Conservation (phyloP, 2,888 invertebrate genomes). For the Noctua comes region DNA sequence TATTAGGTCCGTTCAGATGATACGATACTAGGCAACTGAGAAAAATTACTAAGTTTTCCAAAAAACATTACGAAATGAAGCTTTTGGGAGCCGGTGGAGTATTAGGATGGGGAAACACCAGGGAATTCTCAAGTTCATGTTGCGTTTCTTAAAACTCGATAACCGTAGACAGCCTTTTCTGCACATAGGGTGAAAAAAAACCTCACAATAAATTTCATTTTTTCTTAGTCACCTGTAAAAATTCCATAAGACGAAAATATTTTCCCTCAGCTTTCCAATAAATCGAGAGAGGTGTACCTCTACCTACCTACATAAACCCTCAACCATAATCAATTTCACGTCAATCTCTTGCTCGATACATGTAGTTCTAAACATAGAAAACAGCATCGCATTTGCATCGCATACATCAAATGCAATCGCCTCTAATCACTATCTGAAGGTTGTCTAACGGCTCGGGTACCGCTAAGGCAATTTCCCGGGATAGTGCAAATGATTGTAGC, state of each 20-base stretch:
- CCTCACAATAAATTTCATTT: not conserved
- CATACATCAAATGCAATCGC: slow-evolving; percentile 62
- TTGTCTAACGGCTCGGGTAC: slow-evolving; percentile 60
- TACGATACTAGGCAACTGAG: not conserved
- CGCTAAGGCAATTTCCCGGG: slow-evolving; percentile 65
- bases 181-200: not conserved
- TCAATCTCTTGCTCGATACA: slow-evolving; percentile 26
- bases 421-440: slow-evolving; percentile 43
- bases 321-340: slow-evolving; percentile 45
- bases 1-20: not conserved
- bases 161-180: not conserved
- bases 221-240: not conserved
- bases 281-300: not conserved
- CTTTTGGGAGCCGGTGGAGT: not conserved
- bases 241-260: slow-evolving; percentile 3
- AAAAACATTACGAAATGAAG: not conserved
- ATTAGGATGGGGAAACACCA: not conserved
- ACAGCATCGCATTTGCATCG: slow-evolving; percentile 41
- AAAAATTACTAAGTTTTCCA: not conserved
- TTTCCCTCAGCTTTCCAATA: slow-evolving; percentile 4
- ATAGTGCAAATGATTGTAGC: slow-evolving; percentile 47
- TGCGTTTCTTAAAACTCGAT: not conserved
- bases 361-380: slow-evolving; percentile 15
- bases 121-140: not conserved
- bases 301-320: slow-evolving; percentile 3